phyloP scores from a whole-genome alignment of 2,113 vertebrate species.

The Mus spicilegus region DNA sequence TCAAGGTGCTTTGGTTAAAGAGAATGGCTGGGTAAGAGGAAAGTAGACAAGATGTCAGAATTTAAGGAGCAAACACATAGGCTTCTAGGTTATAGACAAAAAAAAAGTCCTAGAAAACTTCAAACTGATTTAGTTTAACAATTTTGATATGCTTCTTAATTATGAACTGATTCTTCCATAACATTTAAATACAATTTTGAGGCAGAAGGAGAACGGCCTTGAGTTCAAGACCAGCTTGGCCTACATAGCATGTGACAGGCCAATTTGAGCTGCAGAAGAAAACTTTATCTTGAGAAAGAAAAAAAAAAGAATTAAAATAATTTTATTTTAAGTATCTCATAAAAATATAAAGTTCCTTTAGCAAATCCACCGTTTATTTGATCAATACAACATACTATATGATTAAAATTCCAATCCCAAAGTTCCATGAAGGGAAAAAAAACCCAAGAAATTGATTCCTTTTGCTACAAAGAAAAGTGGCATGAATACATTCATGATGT shows the following conservation, averaged over 20 bases:
- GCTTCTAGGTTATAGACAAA: background rate
- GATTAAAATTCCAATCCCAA: constrained; percentile 26
- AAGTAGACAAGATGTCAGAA: background rate
- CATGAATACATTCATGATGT: constrained; percentile 66
- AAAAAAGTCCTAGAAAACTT: background rate
- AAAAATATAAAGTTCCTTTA: constrained; percentile 18
- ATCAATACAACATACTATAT: background rate
- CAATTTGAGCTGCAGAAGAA: background rate
- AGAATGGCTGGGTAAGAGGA: background rate
- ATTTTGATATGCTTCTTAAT: constrained; percentile 6
- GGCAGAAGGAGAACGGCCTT: background rate
- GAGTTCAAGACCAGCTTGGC: background rate
- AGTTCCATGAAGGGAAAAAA: constrained; percentile 54
- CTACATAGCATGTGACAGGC: background rate
- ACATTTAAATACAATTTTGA: constrained; percentile 13
- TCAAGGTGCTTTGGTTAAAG: background rate
- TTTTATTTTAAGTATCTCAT: background rate
- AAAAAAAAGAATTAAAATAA: background rate
- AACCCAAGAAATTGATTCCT: constrained; percentile 26
- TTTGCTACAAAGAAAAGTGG: constrained; percentile 60
- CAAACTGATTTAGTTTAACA: constrained; percentile 15
- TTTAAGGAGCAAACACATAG: background rate
- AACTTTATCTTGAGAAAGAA: background rate
- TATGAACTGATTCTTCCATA: constrained; percentile 7
- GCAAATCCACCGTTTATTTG: constrained; percentile 34